Conservation (phyloP, 2,113 vertebrate species). For the Leptobrachium ailaonicum region DNA sequence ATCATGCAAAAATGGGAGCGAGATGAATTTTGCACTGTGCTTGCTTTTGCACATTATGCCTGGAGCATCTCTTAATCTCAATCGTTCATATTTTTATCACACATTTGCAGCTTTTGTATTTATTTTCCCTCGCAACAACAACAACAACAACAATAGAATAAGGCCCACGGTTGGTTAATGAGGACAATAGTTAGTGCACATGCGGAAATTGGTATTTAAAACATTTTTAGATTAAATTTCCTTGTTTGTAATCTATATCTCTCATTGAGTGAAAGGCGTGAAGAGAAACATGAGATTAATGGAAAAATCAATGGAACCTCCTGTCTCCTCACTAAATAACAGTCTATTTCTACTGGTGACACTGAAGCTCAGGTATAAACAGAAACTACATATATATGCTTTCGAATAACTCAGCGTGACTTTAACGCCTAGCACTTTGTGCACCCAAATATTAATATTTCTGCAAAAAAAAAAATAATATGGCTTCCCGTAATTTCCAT, state of each 20-base stretch:
- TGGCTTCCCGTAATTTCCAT: constrained; percentile 18
- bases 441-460: constrained; percentile 52
- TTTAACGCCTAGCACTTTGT: constrained; percentile 30
- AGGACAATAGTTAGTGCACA: constrained; percentile 49
- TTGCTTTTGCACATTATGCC: too few relatives aligned
- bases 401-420: constrained; percentile 23
- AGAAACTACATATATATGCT: constrained; percentile 54
- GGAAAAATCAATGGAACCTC: constrained; percentile 68
- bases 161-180: constrained; percentile 45
- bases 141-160: too few relatives aligned
- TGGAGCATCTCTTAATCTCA: too few relatives aligned
- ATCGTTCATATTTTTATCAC: too few relatives aligned
- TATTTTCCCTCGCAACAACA: too few relatives aligned
- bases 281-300: constrained; percentile 70
- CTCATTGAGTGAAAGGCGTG: constrained; percentile 64
- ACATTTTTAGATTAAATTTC: constrained; percentile 55
- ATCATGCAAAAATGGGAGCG: too few relatives aligned
- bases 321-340: constrained; percentile 65
- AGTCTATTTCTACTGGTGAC: constrained; percentile 58
- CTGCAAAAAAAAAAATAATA: constrained; percentile 25
- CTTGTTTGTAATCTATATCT: constrained; percentile 65
- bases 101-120: too few relatives aligned
- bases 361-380: constrained; percentile 58
- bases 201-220: constrained; percentile 60
- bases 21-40: too few relatives aligned